Evolutionary conservation across 2,888 invertebrate species (phyloP).

Genomic region (Coelogynopora nodosa): DNA sequence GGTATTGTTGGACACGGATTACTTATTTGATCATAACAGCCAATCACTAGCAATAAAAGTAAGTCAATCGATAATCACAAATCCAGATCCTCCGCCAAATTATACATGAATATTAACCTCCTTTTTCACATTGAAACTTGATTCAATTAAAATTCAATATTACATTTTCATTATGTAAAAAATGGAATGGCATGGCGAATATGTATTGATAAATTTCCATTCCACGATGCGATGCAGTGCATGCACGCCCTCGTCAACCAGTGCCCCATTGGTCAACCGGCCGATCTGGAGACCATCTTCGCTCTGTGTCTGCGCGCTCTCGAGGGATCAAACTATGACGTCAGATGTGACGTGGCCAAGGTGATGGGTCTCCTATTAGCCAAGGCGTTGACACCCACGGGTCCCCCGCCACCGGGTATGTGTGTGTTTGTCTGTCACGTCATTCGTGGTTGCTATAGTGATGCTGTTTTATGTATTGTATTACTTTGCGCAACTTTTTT

Average conservation of each 20-base stretch:
- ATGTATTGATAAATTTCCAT: too few relatives aligned
- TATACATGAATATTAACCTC: not conserved
- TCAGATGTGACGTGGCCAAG: slow-evolving; percentile 83
- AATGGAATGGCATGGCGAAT: not conserved
- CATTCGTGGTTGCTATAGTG: too few relatives aligned
- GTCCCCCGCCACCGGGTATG: slow-evolving; percentile 32
- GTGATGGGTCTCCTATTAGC: slow-evolving; percentile 82
- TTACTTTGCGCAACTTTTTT: too few relatives aligned
- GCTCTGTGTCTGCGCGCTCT: slow-evolving; percentile 85
- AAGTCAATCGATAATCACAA: too few relatives aligned
- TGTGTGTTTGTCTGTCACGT: too few relatives aligned
- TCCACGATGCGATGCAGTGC: too few relatives aligned
- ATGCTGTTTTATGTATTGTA: too few relatives aligned
- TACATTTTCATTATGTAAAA: not conserved
- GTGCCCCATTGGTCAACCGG: slow-evolving; percentile 37
- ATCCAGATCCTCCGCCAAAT: not conserved
- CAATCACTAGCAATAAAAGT: too few relatives aligned
- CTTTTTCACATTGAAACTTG: slow-evolving; percentile 33
- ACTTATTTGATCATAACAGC: too few relatives aligned
- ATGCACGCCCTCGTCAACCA: slow-evolving; percentile 35
- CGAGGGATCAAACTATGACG: slow-evolving; percentile 86
- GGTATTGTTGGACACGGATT: too few relatives aligned
- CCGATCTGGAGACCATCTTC: slow-evolving; percentile 65
- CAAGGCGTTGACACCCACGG: slow-evolving; percentile 58
- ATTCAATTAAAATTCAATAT: slow-evolving; percentile 33